Evolutionary conservation across 2,888 invertebrate species (phyloP), one percentile per base, ranked within the genome.

Genomic region (Brachyopa scutellaris): DNA sequence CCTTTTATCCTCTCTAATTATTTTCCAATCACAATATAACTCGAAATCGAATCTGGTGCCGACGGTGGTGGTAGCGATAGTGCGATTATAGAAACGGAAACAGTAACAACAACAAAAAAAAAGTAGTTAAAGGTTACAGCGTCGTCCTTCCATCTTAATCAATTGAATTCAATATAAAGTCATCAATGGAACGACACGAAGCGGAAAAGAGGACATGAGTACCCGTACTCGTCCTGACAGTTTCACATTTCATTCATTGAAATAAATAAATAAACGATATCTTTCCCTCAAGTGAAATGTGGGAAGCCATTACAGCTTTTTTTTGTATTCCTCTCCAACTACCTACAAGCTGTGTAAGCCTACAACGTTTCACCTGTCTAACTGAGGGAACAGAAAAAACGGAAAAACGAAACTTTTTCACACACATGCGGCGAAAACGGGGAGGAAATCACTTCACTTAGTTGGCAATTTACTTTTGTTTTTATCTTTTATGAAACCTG

Each of bases 401-500:
- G 26, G 6, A 64, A 64, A 29, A 38, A 45, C 31, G 67, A 36
- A 61, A 66, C 53, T 67, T 67, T 73, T 45, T 13, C 29, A 51
- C 55, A 79, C 61, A 64, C 72, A 47, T 40, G 47, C 55, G 29
- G 4, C 6, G 15, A 13, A 19, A 33, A 21, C 23, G 11, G 59
- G 31, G 11, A 36, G 40, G 47, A 67, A 74, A 79, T 79, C 73
- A 79, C 79, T 79, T 79, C 79, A 79, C 73, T 79, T 74, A 79
- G 79, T 74, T 72, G 61, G 40, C 73, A 73, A 62, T 74, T 67
- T 74, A 62, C 67, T 79, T 79, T 61, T 62, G 74, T 61, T 79
- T 73, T 47, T 62, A 73, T 79, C 55, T 79, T 79, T 74, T 74
- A 69, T 74, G 73, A 79, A 79, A 67, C 79, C 79, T 79, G 79